Conservation (phyloP, 2,113 vertebrate genomes). For the Nothocercus julius region DNA sequence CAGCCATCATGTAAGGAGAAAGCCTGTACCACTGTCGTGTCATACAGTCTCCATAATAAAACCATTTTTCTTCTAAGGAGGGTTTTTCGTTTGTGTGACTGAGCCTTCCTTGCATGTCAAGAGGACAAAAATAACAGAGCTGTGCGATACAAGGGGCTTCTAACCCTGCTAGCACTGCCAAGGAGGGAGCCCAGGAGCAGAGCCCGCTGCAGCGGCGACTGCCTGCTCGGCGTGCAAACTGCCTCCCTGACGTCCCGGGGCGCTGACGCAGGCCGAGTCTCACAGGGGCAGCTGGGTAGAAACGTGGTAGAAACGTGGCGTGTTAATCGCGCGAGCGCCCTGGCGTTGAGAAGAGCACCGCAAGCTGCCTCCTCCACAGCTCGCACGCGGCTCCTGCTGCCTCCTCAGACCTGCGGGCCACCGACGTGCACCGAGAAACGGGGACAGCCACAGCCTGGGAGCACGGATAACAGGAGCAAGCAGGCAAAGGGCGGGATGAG, state of each 20-base stretch:
- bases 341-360: background rate
- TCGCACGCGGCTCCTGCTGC: accelerated
- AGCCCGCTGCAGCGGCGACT: background rate
- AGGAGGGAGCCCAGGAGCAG: background rate
- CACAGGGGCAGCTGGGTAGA: conserved; percentile 3
- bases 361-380: background rate
- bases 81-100: background rate
- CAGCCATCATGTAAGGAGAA: background rate
- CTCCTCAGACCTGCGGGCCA: background rate
- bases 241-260: background rate
- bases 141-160: background rate
- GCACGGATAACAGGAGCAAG: accelerated
- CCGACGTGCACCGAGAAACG: background rate
- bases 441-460: accelerated
- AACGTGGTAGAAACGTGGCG: background rate
- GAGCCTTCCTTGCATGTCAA: background rate
- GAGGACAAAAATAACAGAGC: conserved; percentile 11
- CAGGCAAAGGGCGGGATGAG: background rate
- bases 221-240: conserved; percentile 6
- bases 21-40: background rate
- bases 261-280: background rate
- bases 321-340: background rate
- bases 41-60: conserved; percentile 21
- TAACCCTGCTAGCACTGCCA: conserved; percentile 12
- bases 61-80: background rate